Percentiles rank a stretch among this genome's conserved stretches.
Evolutionary conservation across 2,888 invertebrate genomes (phyloP).

Genomic region (Hirudinaria manillensis): DNA sequence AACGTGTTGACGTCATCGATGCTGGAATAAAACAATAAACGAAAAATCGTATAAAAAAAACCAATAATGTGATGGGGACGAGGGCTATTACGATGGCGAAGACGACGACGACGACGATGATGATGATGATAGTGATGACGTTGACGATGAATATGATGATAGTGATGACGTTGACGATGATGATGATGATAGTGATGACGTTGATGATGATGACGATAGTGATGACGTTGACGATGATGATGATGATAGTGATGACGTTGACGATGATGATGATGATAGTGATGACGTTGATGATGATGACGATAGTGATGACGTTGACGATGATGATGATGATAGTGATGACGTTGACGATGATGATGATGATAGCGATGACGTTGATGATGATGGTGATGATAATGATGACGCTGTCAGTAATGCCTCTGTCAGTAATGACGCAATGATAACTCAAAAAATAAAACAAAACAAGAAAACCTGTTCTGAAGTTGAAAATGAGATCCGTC

Average conservation of each 20-base stretch:
- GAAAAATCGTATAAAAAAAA: too few relatives aligned
- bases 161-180: background rate
- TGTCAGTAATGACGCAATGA: conserved; percentile 10
- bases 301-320: background rate
- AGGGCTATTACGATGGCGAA: background rate
- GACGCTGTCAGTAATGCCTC: conserved; percentile 6
- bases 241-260: background rate
- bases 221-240: conserved; percentile 27
- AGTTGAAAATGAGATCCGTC: conserved; percentile 29
- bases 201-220: conserved; percentile 24
- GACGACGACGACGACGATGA: conserved; percentile 6
- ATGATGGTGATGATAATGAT: conserved; percentile 21
- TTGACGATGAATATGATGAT: conserved; percentile 7
- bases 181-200: conserved; percentile 11
- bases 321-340: conserved; percentile 16
- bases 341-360: conserved; percentile 16
- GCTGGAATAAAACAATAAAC: too few relatives aligned
- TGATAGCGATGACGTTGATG: background rate
- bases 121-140: background rate
- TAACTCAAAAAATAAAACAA: too few relatives aligned
- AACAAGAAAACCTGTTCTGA: conserved; percentile 24
- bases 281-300: conserved; percentile 5
- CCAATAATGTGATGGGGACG: too few relatives aligned
- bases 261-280: conserved; percentile 13
- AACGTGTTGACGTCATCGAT: too few relatives aligned